A percentile compares a stretch with the other conserved stretches of the same genome.
phyloP scores from a whole-genome alignment of 2,113 vertebrate genomes.

The Clarias macrocephalus region DNA sequence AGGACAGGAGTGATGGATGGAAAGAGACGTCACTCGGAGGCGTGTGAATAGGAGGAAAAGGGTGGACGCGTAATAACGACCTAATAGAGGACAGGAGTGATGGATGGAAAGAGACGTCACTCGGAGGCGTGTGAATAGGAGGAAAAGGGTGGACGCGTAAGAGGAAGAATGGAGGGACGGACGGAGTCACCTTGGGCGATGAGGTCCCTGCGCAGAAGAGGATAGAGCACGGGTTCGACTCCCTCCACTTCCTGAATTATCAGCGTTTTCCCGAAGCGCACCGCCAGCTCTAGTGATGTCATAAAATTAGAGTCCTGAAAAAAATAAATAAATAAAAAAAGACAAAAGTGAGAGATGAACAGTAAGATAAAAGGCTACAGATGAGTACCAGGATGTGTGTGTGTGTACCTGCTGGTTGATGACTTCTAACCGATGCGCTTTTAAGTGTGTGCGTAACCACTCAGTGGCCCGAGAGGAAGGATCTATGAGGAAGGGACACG shows the following conservation, averaged over 20 bases:
- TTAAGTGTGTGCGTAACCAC: constrained; percentile 90
- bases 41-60: background rate
- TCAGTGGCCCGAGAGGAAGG: constrained; percentile 92
- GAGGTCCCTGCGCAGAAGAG: constrained; percentile 88
- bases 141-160: too few relatives aligned
- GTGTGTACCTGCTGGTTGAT: constrained; percentile 89
- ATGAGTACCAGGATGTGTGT: background rate
- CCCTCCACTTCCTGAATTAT: constrained; percentile 96
- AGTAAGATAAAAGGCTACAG: background rate
- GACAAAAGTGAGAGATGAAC: too few relatives aligned
- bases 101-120: background rate
- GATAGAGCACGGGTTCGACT: constrained; percentile 93
- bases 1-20: background rate
- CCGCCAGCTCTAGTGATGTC: constrained; percentile 88
- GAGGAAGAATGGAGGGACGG: background rate
- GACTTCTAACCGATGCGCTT: constrained; percentile 85
- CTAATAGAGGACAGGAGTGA: background rate
- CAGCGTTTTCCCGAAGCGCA: constrained; percentile 96
- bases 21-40: background rate
- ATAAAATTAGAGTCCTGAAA: constrained; percentile 89
- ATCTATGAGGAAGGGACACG: constrained; percentile 93
- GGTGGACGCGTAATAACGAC: too few relatives aligned
- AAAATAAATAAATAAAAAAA: background rate
- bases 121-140: background rate
- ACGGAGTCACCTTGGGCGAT: constrained; percentile 84